Percentiles rank a stretch among this genome's conserved stretches.
Conservation (phyloP, 2,888 invertebrate genomes). For the Pycnomerus fuliginosus region DNA sequence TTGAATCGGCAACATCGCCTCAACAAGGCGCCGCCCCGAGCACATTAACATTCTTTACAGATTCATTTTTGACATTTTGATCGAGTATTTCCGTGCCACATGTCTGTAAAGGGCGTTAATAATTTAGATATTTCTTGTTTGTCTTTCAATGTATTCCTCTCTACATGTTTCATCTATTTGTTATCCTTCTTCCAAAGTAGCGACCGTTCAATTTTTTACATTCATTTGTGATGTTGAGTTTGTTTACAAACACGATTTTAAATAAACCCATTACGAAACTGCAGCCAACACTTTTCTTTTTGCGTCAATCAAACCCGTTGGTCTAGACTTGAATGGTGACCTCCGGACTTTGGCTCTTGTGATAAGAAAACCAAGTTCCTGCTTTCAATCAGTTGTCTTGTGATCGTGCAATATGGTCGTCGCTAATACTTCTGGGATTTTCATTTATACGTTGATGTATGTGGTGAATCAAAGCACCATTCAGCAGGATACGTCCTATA, state of each 20-base stretch:
- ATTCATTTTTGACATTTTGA: too few relatives aligned
- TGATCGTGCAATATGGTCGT: conserved; percentile 26
- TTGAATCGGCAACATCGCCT: too few relatives aligned
- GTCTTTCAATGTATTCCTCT: conserved; percentile 19
- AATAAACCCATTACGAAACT: conserved; percentile 35
- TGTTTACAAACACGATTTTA: conserved; percentile 41
- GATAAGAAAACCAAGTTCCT: conserved; percentile 31
- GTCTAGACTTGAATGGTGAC: conserved; percentile 25
- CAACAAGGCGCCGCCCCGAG: too few relatives aligned
- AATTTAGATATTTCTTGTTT: conserved; percentile 9
- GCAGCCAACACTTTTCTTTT: neutral
- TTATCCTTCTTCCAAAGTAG: conserved; percentile 16
- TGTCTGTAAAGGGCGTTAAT: conserved; percentile 1
- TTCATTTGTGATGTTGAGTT: conserved; percentile 32
- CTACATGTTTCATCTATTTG: conserved; percentile 11
- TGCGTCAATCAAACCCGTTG: neutral
- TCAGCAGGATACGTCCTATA: conserved; percentile 43
- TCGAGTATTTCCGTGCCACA: too few relatives aligned
- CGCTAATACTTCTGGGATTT: conserved; percentile 39
- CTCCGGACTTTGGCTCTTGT: conserved; percentile 35
- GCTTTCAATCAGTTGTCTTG: conserved; percentile 20
- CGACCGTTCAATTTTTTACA: conserved; percentile 22
- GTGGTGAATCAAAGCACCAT: conserved; percentile 46
- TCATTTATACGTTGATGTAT: conserved; percentile 44
- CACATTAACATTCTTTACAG: too few relatives aligned